Evolutionary conservation across 2,888 invertebrate species (phyloP).

Genomic region (Frankliniella fusca): DNA sequence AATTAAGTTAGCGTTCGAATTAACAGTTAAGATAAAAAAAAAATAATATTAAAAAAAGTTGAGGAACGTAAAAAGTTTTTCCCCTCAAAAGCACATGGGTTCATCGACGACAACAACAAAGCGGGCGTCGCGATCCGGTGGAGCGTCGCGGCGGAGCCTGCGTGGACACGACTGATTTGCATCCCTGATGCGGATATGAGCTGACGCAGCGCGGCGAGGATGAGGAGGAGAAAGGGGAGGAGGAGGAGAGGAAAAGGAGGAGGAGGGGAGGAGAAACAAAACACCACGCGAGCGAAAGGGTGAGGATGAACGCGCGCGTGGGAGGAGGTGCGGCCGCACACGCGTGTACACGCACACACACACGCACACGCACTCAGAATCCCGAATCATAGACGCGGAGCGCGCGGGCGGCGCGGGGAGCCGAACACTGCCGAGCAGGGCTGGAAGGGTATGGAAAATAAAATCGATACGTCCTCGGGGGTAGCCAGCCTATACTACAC

Average conservation of each 20-base stretch:
- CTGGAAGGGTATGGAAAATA: background rate
- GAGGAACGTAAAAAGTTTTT: too few relatives aligned
- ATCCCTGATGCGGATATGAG: conserved; percentile 3
- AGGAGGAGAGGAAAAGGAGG: background rate
- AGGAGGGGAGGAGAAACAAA: background rate
- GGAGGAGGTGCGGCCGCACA: background rate
- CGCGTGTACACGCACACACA: background rate
- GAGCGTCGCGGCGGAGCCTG: background rate
- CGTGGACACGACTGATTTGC: background rate
- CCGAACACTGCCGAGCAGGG: background rate
- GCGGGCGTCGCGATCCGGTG: background rate
- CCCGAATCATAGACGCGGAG: conserved; percentile 14
- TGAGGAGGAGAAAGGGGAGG: background rate
- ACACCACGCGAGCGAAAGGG: background rate
- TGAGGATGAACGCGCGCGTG: background rate
- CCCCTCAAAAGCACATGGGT: too few relatives aligned
- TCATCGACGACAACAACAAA: background rate
- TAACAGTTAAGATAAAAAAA: too few relatives aligned
- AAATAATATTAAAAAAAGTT: too few relatives aligned
- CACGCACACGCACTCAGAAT: background rate
- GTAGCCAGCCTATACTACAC: conserved; percentile 18
- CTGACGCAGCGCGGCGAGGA: background rate
- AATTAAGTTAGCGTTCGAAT: too few relatives aligned
- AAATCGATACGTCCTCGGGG: conserved; percentile 13
- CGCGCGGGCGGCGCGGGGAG: background rate